Percentiles rank a stretch among this genome's conserved stretches.
phyloP scores from a whole-genome alignment of 2,888 invertebrate genomes.

The Apamea anceps region DNA sequence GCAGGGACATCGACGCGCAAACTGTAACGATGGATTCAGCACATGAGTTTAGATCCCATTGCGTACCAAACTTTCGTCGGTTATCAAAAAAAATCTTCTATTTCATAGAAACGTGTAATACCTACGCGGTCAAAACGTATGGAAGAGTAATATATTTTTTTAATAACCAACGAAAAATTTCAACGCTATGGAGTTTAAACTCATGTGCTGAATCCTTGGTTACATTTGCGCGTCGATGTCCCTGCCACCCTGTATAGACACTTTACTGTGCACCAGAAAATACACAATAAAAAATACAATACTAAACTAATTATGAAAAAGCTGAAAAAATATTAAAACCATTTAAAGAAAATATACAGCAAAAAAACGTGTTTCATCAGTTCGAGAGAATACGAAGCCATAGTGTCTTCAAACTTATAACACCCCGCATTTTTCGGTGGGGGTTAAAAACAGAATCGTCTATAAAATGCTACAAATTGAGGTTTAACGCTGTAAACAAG shows the following conservation, averaged over 20 bases:
- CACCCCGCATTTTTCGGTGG: neutral
- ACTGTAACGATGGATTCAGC: too few species aligned
- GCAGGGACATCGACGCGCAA: too few species aligned
- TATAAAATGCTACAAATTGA: slow-evolving; percentile 47
- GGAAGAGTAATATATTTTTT: too few species aligned
- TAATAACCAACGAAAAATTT: neutral
- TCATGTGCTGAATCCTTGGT: too few species aligned
- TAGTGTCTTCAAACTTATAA: slow-evolving; percentile 7
- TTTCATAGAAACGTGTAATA: too few species aligned
- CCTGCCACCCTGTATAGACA: neutral
- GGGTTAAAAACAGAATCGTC: slow-evolving; percentile 26
- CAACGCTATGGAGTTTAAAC: too few species aligned
- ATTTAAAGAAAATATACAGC: neutral
- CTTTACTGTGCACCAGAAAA: neutral
- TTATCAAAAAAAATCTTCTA: too few species aligned
- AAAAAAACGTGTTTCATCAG: neutral
- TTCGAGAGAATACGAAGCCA: neutral
- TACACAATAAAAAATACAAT: neutral
- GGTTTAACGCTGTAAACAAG: slow-evolving; percentile 64
- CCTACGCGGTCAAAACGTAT: too few species aligned
- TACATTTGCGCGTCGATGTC: too few species aligned
- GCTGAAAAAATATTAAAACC: neutral
- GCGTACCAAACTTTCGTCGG: too few species aligned
- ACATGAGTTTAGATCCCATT: too few species aligned
- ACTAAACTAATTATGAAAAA: neutral